Evolutionary conservation across 2,113 vertebrate genomes (phyloP), one percentile per base, ranked within the genome.

Genomic region (Pardalotus punctatus): DNA sequence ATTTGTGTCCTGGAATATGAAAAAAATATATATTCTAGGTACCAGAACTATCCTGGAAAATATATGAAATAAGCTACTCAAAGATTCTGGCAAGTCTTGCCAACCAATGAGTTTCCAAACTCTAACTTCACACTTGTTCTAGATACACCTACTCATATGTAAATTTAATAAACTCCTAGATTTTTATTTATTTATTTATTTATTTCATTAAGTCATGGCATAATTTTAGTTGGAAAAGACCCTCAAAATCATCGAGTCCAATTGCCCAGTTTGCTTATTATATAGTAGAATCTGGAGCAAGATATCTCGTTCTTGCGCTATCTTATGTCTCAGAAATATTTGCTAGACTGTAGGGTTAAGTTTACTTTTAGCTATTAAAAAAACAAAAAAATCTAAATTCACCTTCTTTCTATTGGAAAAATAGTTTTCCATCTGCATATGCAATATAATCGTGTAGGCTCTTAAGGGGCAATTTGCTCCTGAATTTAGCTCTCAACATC

Each of bases 181-280:
- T 31, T 25, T 35, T 54, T 70, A 11, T 51, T 74, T 71, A 21
- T 38, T 47, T 31, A 13, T 38, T 47, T 31, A 42, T 38, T 22
- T 14, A 29, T 71, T 84, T 72, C 9, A 19, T 31, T 16, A 9
- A 76, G 8, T 31, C 6, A 18, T 18, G 36, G 12, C 69, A 60
- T 36, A 2, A 15, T 65, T 85, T 33, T 20, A 3, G 2, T 79
- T 53, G 12, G 12, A 48, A 61, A 91, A 79, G 3, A n/a, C 15
- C 7, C 3, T 40, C 58, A 73, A 47, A 29, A 47, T 24, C 24
- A 69, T 36, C 0, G 0, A 62, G 4, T 54, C 5, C 12, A 33
- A 21, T 12, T 42, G 2, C 36, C 9, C 3, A 22, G 15, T 47
- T 54, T 78, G 3, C 36, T 60, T 48, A 69, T 77, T 28, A 28